A percentile compares a stretch with the other conserved stretches of the same genome.
phyloP scores from a whole-genome alignment of 2,797 vertebrate genomes.

The Coregonus sp. region DNA sequence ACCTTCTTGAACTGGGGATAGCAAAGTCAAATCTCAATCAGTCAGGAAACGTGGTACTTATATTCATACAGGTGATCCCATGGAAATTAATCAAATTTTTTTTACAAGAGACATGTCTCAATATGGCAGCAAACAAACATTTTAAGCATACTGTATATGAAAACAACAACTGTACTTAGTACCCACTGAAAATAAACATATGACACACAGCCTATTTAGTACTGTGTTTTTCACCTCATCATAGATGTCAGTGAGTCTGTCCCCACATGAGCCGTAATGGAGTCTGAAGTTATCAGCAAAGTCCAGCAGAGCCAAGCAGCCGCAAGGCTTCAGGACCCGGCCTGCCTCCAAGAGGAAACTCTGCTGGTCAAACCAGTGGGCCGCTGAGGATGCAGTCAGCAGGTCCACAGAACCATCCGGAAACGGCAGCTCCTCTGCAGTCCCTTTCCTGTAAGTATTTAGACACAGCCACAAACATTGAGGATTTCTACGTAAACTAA shows the following conservation, averaged over 20 bases:
- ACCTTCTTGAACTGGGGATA: slow-evolving; percentile 51
- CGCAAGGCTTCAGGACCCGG: slow-evolving; percentile 70
- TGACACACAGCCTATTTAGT: no score
- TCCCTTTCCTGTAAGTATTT: slow-evolving; percentile 55
- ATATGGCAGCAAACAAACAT: neutral
- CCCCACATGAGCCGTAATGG: slow-evolving; percentile 58
- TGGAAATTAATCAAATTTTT: neutral
- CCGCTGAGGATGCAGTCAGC: slow-evolving; percentile 68
- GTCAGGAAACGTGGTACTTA: no score
- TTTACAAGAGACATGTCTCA: neutral
- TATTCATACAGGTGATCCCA: neutral
- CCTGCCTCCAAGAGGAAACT: slow-evolving; percentile 67
- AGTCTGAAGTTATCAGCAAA: slow-evolving; percentile 42
- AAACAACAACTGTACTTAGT: no score
- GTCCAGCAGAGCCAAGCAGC: slow-evolving; percentile 71
- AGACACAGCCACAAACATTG: neutral
- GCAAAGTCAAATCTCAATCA: neutral
- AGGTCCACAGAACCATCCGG: slow-evolving; percentile 70
- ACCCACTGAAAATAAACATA: no score
- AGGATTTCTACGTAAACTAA: neutral
- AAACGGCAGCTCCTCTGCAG: slow-evolving; percentile 71
- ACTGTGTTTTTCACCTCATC: slow-evolving; percentile 51
- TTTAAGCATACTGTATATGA: neutral
- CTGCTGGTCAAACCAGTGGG: slow-evolving; percentile 72
- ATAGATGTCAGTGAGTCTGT: slow-evolving; percentile 58